Evolutionary conservation across 2,888 invertebrate species (phyloP).

Genomic region (Hirtodrosophila duncani): DNA sequence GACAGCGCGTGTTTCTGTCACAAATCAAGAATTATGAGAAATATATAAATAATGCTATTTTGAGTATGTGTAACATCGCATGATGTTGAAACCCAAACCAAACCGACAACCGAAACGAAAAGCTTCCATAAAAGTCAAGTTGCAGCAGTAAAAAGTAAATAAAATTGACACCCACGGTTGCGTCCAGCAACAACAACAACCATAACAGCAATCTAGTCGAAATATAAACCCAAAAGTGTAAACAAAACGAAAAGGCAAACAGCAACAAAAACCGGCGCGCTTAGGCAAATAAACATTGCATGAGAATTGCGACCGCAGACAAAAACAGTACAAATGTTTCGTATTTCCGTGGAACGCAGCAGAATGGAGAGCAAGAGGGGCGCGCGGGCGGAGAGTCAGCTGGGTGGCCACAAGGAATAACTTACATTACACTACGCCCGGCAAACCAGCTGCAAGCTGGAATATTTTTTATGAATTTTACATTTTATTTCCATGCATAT

Average conservation of each 20-base stretch:
- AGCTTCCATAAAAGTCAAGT: conserved; percentile 41
- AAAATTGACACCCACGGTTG: conserved; percentile 45
- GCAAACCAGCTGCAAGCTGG: too few species aligned
- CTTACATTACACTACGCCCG: conserved; percentile 8
- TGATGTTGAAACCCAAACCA: too few species aligned
- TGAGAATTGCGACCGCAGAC: conserved; percentile 33
- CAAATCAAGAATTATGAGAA: too few species aligned
- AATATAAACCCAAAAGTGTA: conserved; percentile 5
- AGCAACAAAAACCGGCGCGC: conserved; percentile 32
- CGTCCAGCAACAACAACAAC: conserved; percentile 7
- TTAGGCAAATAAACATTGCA: conserved; percentile 48
- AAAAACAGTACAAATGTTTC: background rate
- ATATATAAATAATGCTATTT: too few species aligned
- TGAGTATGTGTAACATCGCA: too few species aligned
- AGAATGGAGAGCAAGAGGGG: background rate
- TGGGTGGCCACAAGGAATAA: too few species aligned
- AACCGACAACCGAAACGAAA: conserved; percentile 3
- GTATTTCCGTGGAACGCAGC: too few species aligned
- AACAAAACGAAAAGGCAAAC: conserved; percentile 22
- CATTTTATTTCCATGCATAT: conserved; percentile 51
- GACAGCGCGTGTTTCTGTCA: too few species aligned
- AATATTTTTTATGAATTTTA: conserved; percentile 49
- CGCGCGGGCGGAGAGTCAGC: too few species aligned
- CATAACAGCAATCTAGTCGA: conserved; percentile 43
- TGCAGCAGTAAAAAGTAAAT: conserved; percentile 19